These are phyloP conservation scores for Pseudomugil gertrudae DNA, from an alignment of 2,797 vertebrate genomes.

Conservation along the genomic window DNA sequence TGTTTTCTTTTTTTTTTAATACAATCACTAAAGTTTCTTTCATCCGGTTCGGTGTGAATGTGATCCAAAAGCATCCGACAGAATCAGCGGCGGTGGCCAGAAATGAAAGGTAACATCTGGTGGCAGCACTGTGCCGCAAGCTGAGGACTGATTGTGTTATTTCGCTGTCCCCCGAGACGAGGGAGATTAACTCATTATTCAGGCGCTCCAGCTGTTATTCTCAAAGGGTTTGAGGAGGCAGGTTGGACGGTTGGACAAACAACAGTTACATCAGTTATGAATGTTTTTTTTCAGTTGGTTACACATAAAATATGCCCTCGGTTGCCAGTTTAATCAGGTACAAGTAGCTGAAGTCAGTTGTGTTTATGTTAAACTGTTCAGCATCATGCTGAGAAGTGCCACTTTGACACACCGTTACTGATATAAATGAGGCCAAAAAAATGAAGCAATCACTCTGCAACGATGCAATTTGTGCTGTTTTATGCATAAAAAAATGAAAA, in stretches of 20 bases:
- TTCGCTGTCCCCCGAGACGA: conserved; percentile 49
- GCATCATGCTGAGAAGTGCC: not conserved
- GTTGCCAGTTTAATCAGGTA: conserved; percentile 6
- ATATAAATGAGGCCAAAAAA: not conserved
- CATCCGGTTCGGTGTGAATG: conserved; percentile 40
- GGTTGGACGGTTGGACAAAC: not conserved
- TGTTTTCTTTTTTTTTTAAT: conserved; percentile 8
- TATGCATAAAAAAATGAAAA: not conserved
- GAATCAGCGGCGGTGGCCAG: conserved; percentile 48
- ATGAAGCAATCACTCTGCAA: not conserved
- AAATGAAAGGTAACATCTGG: conserved; percentile 61
- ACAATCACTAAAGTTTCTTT: conserved; percentile 12
- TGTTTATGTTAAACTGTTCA: not conserved
- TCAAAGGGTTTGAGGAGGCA: conserved; percentile 10
- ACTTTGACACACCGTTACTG: not conserved
- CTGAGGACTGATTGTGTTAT: conserved; percentile 51
- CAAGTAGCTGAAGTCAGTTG: not conserved
- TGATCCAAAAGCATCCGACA: conserved; percentile 53
- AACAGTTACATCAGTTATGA: not conserved
- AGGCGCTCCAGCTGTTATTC: conserved; percentile 34
- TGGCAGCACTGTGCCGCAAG: conserved; percentile 38
- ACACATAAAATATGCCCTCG: conserved; percentile 1
- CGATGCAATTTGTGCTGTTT: not conserved
- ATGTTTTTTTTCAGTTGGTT: not conserved
- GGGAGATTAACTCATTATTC: conserved; percentile 64